Base-by-base conservation (phyloP, 2,797 vertebrate species). In the Acrossocheilus fasciatus region DNA sequence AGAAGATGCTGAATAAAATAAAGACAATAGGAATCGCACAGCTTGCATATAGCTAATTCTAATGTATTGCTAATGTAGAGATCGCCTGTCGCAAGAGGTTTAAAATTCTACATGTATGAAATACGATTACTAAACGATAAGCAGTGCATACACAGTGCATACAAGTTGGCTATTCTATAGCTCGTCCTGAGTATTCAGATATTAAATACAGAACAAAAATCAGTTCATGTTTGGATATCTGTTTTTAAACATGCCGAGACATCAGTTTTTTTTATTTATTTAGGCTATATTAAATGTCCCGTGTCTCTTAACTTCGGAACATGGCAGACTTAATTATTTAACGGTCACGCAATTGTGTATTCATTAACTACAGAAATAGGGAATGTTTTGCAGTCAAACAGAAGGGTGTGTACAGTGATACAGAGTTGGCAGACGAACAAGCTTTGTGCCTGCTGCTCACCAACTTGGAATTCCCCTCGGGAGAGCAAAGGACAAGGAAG, bases 381-480 rank as follows among this genome's bases (percentile, higher is more conserved):
- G 81, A 80, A 85, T 82, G 78, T 89, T 87, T 89, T 77, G 85
- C 79, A 76, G 45, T 62, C 39, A 85, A 89, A 87, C 84, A 82
- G 75, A 5, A 43, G 74, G 50, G 85, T 36, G 81, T 82, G 74
- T 82, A 54, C 26, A 47, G 34, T 57, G 73, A 82, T 43, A 18
- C 82, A 59, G 9, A 18, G 20, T 82, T 83, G 39, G 74, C 26
- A 30, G 17, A 34, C 15, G 15, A 18, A 34, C 77, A 59, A 2
- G 66, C 3, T 41, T 85, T 23, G 4, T 70, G 34, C 74, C 54
- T 72, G 41, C 54, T 57, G 41, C 7, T n/a, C 43, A 36, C 3
- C 15, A 18, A 30, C 64, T 10, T 85, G 90, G 90, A 91, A 91
- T 83, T 90, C 81, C 89, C 89, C 87, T 84, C 26, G 34, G 69